These are phyloP conservation scores for Apodemia hepburni DNA, from an alignment of 2,888 invertebrate genomes.

Conservation along the genomic window DNA sequence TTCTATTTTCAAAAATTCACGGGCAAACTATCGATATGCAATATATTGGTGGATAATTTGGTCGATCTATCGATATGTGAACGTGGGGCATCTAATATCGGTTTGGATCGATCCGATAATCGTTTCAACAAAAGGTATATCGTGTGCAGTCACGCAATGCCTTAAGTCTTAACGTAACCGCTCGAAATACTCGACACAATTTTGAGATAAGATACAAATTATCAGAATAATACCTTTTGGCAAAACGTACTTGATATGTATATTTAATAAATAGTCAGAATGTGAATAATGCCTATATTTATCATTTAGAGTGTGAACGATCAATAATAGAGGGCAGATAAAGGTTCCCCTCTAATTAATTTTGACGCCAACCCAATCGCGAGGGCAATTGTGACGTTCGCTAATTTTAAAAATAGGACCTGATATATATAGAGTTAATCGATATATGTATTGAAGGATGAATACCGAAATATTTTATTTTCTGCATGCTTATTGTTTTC, in stretches of 20 bases:
- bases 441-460: too few relatives aligned
- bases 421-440: background rate
- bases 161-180: background rate
- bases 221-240: background rate
- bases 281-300: slow-evolving; percentile 1
- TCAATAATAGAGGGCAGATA: slow-evolving; percentile 8
- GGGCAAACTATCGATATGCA: too few relatives aligned
- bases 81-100: too few relatives aligned
- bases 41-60: too few relatives aligned
- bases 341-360: slow-evolving; percentile 10
- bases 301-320: background rate
- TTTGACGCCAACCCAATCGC: background rate
- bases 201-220: background rate
- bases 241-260: background rate
- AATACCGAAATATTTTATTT: too few relatives aligned
- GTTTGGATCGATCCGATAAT: too few relatives aligned
- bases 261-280: background rate
- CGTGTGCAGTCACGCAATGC: too few relatives aligned
- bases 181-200: background rate
- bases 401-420: background rate
- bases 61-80: too few relatives aligned
- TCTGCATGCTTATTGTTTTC: too few relatives aligned
- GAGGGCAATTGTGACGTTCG: background rate
- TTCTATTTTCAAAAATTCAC: too few relatives aligned
- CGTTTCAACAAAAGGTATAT: too few relatives aligned